phyloP scores from a whole-genome alignment of 2,797 vertebrate genomes.

The Poeciliopsis paucimaculata region DNA sequence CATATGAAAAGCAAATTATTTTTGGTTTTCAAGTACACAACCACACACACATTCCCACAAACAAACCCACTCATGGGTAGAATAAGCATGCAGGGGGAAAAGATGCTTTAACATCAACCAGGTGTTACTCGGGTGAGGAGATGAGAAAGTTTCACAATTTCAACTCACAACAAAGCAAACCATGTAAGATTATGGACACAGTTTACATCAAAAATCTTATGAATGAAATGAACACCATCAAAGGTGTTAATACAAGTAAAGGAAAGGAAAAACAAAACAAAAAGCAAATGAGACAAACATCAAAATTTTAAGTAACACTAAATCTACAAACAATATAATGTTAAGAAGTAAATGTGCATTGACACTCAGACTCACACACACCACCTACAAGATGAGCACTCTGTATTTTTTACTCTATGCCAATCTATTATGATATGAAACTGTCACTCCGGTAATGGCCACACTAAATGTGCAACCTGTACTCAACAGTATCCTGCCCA shows the following conservation, averaged over 20 bases:
- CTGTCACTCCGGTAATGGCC: conserved; percentile 69
- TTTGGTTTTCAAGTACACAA: conserved; percentile 37
- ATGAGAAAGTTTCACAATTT: conserved; percentile 44
- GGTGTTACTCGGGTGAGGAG: conserved; percentile 29
- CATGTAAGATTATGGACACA: conserved; percentile 33
- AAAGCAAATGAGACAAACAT: conserved; percentile 38
- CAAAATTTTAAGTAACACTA: conserved; percentile 33
- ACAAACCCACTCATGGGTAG: conserved; percentile 46
- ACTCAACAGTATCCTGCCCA: conserved; percentile 39
- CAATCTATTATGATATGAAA: conserved; percentile 62
- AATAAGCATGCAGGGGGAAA: conserved; percentile 64
- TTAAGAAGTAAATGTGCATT: conserved; percentile 38
- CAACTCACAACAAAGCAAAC: conserved; percentile 51
- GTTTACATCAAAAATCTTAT: conserved; percentile 29
- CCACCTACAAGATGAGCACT: conserved; percentile 58
- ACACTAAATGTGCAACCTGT: conserved; percentile 54
- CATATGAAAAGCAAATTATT: conserved; percentile 45
- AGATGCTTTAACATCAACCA: conserved; percentile 54
- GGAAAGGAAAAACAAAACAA: not conserved
- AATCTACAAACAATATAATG: conserved; percentile 35
- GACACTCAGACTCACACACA: conserved; percentile 46
- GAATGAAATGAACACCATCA: conserved; percentile 39
- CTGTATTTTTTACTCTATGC: conserved; percentile 52
- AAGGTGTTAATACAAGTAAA: conserved; percentile 39
- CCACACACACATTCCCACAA: conserved; percentile 28